Base-by-base conservation (phyloP, 2,888 invertebrate genomes). In the Acanthosepion esculentum region DNA sequence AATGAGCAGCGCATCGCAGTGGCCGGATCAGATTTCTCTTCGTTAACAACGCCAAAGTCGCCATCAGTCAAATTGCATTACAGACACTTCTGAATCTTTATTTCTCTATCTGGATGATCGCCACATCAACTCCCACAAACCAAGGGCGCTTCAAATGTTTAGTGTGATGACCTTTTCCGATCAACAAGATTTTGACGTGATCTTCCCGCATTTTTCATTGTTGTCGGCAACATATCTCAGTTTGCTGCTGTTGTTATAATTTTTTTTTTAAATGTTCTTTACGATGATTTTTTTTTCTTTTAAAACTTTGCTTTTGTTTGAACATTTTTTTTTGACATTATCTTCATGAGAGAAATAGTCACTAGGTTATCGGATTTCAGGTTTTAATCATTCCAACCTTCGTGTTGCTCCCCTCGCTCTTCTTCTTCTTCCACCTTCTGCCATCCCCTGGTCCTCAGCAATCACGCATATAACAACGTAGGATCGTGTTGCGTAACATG, bases 111-210 rank as follows among this genome's bases (percentile, higher is more conserved):
- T 78, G 59, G 59, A 20, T 7, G 59, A 59, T 59, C 78, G n/a
- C n/a, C 78, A 78, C 78, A n/a, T 78, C 78, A n/a, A 10, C n/a
- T 18, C n/a, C n/a, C 78, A 18, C 78, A 78, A n/a, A 78, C 20
- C 12, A 33, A 78, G n/a, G 33, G 78, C 78, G 78, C n/a, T n/a
- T 78, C n/a, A 78, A 78, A 78, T 78, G 78, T 78, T 78, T 78
- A 12, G 33, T 78, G n/a, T n/a, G 78, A 78, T 78, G 78, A 78
- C 78, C 78, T 78, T 78, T 78, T 15, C n/a, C n/a, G n/a, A 78
- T n/a, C 78, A 78, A 78, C 78, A 78, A 78, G 78, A 78, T 78
- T 78, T 78, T 78, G 78, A 78, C 78, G 78, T n/a, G 33, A n/a
- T n/a, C n/a, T 78, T 33, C 78, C n/a, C n/a, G 78, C 78, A 33